Evolutionary conservation across 30 jellyfish, hydroid and myxozoan species (phyloP).

Genomic region (Aurelia sp.): DNA sequence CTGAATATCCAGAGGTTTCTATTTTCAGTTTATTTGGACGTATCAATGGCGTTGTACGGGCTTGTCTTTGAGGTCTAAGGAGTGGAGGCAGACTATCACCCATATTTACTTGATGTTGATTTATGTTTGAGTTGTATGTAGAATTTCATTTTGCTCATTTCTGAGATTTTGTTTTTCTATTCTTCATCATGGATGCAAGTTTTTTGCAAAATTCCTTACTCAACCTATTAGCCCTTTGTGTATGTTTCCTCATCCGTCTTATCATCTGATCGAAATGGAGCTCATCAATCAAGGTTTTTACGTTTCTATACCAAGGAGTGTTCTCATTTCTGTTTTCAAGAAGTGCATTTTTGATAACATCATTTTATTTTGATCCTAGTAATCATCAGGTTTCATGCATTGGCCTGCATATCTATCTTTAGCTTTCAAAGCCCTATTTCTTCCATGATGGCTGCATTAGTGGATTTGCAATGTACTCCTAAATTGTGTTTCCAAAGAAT

Average conservation of each 20-base stretch:
- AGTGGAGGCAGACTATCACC: no score
- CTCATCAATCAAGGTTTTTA: neutral
- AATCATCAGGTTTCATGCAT: no score
- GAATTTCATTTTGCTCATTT: neutral
- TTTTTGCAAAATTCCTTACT: neutral
- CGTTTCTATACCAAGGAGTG: neutral
- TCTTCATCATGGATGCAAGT: neutral
- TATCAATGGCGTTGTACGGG: neutral
- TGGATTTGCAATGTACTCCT: neutral
- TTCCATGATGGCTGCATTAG: neutral
- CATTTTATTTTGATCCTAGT: neutral
- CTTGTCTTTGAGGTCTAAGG: neutral
- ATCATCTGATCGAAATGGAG: neutral
- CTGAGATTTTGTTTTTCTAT: constrained; percentile 2
- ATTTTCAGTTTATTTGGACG: neutral
- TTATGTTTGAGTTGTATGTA: neutral
- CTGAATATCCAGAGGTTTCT: neutral
- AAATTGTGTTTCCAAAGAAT: neutral
- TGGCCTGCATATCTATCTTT: no score
- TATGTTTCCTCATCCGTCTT: neutral
- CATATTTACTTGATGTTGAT: constrained; percentile 13
- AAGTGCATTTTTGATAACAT: neutral
- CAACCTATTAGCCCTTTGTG: neutral
- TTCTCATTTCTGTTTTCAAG: neutral
- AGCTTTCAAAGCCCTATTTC: neutral